Evolutionary conservation across 1,140 invertebrate species (phyloP).

Genomic region (Choristoneura fumiferana): DNA sequence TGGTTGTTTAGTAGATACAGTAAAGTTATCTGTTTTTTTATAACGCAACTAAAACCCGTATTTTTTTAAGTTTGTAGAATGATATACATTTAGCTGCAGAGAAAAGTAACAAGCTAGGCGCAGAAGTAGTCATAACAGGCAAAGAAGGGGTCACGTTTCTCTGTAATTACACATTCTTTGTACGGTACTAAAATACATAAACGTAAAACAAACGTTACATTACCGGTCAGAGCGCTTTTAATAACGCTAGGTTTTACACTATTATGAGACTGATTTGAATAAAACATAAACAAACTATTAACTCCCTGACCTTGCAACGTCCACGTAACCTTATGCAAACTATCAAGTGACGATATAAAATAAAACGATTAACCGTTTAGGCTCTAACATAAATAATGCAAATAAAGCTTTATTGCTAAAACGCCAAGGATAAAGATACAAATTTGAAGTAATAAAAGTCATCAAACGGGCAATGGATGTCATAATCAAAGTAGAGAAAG

Average conservation of each 20-base stretch:
- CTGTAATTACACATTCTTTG: too few relatives aligned
- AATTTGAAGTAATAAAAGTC: conserved; percentile 1
- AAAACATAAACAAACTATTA: conserved; percentile 6
- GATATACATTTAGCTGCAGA: too few relatives aligned
- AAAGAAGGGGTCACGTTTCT: too few relatives aligned
- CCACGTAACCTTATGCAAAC: background rate
- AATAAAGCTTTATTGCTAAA: background rate
- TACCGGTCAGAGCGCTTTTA: too few relatives aligned
- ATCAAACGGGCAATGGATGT: background rate
- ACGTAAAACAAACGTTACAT: too few relatives aligned
- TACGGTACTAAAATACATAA: too few relatives aligned
- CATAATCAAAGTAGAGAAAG: background rate
- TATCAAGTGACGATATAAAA: conserved; percentile 8
- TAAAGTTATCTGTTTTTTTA: too few relatives aligned
- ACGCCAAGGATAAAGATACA: background rate
- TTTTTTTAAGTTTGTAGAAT: too few relatives aligned
- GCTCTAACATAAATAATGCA: background rate
- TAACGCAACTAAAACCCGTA: too few relatives aligned
- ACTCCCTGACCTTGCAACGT: conserved; percentile 1
- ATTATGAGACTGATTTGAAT: background rate
- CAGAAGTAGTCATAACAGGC: too few relatives aligned
- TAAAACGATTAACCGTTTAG: background rate
- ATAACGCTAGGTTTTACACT: conserved; percentile 2
- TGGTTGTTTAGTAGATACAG: too few relatives aligned
- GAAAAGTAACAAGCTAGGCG: too few relatives aligned